Conservation (phyloP, 1,140 invertebrate species). For the Pseudomyrmex sp. region DNA sequence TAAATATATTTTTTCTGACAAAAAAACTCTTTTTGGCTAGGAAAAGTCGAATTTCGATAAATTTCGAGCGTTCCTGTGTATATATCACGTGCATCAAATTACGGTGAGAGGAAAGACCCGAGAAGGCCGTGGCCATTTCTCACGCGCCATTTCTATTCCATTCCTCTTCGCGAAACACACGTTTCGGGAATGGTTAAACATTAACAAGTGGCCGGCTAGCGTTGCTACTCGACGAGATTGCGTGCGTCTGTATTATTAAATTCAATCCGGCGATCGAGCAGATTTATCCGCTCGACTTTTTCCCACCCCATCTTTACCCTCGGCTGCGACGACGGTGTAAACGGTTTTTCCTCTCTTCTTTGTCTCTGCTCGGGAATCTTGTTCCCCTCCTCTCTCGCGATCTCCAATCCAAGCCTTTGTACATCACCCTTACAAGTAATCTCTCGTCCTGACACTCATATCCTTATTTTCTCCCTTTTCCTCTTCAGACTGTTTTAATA, state of each 20-base stretch:
- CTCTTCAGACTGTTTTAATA: slow-evolving; percentile 74
- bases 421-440: slow-evolving; percentile 21
- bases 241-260: slow-evolving; percentile 79
- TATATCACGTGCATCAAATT: slow-evolving; percentile 45
- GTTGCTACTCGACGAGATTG: slow-evolving; percentile 77
- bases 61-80: background rate
- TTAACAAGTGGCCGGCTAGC: slow-evolving; percentile 67
- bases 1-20: background rate
- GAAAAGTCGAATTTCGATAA: background rate
- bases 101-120: slow-evolving; percentile 30
- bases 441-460: slow-evolving; percentile 59
- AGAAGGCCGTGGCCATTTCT: slow-evolving; percentile 42
- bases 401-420: background rate
- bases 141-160: slow-evolving; percentile 54
- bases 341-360: slow-evolving; percentile 12
- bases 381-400: background rate
- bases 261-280: slow-evolving; percentile 73
- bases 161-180: slow-evolving; percentile 49
- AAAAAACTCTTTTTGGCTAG: background rate
- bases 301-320: background rate
- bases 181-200: slow-evolving; percentile 76
- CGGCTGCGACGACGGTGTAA: background rate
- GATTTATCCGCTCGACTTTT: slow-evolving; percentile 68
- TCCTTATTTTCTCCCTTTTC: slow-evolving; percentile 60
- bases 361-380: slow-evolving; percentile 23